Evolutionary conservation across 2,113 vertebrate species (phyloP), one percentile per base, ranked within the genome.

Genomic region (Noctilio leporinus): DNA sequence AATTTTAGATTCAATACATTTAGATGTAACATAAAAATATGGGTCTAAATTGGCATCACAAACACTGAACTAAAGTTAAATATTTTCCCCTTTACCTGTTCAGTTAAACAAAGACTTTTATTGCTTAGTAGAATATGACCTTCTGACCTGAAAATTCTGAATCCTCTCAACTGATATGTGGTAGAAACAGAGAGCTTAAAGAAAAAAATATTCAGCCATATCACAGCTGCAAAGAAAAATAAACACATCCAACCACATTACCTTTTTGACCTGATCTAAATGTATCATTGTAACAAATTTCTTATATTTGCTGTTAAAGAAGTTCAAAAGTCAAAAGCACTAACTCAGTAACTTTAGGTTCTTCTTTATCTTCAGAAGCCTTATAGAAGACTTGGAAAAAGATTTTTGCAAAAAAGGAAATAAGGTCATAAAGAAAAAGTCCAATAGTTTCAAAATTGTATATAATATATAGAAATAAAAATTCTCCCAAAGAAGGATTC

Each of bases 181-280:
- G 81, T 0, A 96, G 19, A 76, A 96, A 43, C 38, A 88, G 89
- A 96, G 70, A 65, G 47, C 75, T 89, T 95, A 93, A 84, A 69
- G 40, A 76, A 94, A 95, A 95, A 96, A 96, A 67, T 22, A 69
- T 69, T 78, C 28, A 65, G 72, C 26, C 9, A 65, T 80, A 89
- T 85, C 59, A 93, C 17, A 94, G 73, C 49, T 47, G 7, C 12
- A 85, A 75, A 92, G 70, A 81, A 95, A 96, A 94, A 94, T 59
- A 90, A 94, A 81, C 57, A 87, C 78, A 67, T 73, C 86, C 40
- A 70, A 43, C 20, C 2, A 10, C 47, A 64, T 93, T 92, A 92
- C 55, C 12, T 2, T 69, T 96, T 33, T 97, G 82, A 93, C 40
- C 82, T 93, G 47, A 91, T 96, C 38, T 89, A 95, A 94, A 93